These are phyloP conservation scores for Colinus virginianus DNA, from an alignment of 2,113 vertebrate genomes.

Conservation along the genomic window DNA sequence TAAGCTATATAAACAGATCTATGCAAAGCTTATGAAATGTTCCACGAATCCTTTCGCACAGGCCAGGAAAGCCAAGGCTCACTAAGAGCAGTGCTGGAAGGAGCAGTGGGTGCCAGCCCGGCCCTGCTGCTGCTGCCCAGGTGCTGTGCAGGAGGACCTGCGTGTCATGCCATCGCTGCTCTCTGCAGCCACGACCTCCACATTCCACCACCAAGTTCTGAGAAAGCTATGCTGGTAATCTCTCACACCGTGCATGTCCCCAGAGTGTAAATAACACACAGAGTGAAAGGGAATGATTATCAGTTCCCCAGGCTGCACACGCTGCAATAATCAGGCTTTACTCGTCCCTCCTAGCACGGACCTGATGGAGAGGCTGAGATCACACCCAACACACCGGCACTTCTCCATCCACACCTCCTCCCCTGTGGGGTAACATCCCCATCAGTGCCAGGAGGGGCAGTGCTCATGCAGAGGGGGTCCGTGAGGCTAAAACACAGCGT, in stretches of 20 bases:
- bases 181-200: neutral
- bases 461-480: neutral
- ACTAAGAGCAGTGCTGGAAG: neutral
- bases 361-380: conserved; percentile 4
- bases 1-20: neutral
- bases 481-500: neutral
- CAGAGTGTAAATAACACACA: conserved; percentile 9
- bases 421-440: neutral
- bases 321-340: conserved; percentile 17
- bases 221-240: neutral
- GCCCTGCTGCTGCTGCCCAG: neutral
- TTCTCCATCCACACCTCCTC: conserved; percentile 42
- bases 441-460: neutral
- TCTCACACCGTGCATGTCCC: neutral
- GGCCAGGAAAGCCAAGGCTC: neutral
- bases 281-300: neutral
- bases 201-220: neutral
- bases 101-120: neutral
- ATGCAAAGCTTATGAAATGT: neutral
- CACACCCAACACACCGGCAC: neutral
- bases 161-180: neutral
- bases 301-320: neutral
- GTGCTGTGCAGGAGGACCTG: neutral
- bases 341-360: conserved; percentile 2
- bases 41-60: neutral